Percentiles rank a stretch among this genome's conserved stretches.
Conservation (phyloP, 1,140 invertebrate genomes). For the Aleiodes sp. region DNA sequence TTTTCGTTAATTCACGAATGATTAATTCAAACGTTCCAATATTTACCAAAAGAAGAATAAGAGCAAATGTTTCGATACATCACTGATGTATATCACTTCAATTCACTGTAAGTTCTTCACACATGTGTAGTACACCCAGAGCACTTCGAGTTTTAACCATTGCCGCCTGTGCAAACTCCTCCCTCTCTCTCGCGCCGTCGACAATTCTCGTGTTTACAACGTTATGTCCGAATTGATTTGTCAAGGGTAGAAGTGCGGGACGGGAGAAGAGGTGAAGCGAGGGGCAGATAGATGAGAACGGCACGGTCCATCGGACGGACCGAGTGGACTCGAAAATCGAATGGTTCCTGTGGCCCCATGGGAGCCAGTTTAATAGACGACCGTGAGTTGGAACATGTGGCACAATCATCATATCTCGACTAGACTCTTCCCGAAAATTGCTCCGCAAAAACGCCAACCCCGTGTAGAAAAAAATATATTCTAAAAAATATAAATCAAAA, state of each 20-base stretch:
- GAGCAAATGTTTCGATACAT: not conserved
- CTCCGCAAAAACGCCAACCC: conserved; percentile 9
- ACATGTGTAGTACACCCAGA: not conserved
- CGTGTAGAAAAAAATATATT: no score
- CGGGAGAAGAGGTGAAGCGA: not conserved
- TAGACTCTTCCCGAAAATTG: conserved; percentile 38
- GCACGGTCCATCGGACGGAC: conserved; percentile 30
- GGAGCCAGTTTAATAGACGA: conserved; percentile 43
- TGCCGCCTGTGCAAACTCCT: conserved; percentile 43
- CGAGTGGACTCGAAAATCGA: conserved; percentile 54
- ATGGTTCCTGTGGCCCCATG: conserved; percentile 37
- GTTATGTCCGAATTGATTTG: conserved; percentile 63
- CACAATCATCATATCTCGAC: conserved; percentile 54
- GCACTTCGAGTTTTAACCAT: conserved; percentile 14
- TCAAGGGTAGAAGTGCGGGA: conserved; percentile 43
- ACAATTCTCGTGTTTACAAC: conserved; percentile 58
- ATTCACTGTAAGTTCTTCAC: not conserved
- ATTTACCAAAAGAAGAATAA: no score
- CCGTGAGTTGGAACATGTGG: conserved; percentile 55
- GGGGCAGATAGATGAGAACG: not conserved
- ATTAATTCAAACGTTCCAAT: not conserved
- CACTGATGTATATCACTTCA: not conserved
- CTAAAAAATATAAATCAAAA: no score
- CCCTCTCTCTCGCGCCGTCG: conserved; percentile 21
- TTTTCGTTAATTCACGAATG: no score